Evolutionary conservation across 2,888 invertebrate genomes (phyloP).

Genomic region (Pseudanteris insignis): DNA sequence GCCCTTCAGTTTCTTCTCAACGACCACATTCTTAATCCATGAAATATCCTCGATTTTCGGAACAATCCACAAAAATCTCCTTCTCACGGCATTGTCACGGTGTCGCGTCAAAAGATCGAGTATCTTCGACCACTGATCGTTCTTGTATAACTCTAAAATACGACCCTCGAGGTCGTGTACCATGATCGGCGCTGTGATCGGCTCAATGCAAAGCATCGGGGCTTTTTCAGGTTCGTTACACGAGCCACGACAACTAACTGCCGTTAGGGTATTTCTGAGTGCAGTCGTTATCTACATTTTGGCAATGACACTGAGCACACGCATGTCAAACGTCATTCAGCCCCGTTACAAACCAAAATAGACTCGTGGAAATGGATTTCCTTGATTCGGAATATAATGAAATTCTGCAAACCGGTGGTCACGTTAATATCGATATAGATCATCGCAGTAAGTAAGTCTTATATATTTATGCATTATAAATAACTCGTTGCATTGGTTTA

Average conservation of each 20-base stretch:
- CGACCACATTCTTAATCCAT: slow-evolving; percentile 69
- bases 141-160: slow-evolving; percentile 48
- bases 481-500: too few species aligned
- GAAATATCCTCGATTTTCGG: slow-evolving; percentile 74
- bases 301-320: slow-evolving; percentile 31
- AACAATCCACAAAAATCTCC: slow-evolving; percentile 78
- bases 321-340: slow-evolving; percentile 11
- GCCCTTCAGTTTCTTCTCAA: slow-evolving; percentile 56
- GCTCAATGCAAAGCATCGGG: too few species aligned
- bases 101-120: slow-evolving; percentile 55
- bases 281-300: slow-evolving; percentile 17
- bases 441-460: too few species aligned
- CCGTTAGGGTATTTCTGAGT: slow-evolving; percentile 8
- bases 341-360: slow-evolving; percentile 6
- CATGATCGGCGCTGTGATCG: slow-evolving; percentile 5
- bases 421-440: too few species aligned
- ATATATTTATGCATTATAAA: too few species aligned
- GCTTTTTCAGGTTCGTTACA: not conserved
- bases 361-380: too few species aligned
- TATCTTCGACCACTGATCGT: slow-evolving; percentile 66
- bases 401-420: too few species aligned
- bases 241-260: too few species aligned
- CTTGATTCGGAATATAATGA: too few species aligned
- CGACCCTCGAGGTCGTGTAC: slow-evolving; percentile 47
- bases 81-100: slow-evolving; percentile 65